These are phyloP conservation scores for Lasius platythorax DNA, from an alignment of 2,888 invertebrate genomes.

Conservation along the genomic window DNA sequence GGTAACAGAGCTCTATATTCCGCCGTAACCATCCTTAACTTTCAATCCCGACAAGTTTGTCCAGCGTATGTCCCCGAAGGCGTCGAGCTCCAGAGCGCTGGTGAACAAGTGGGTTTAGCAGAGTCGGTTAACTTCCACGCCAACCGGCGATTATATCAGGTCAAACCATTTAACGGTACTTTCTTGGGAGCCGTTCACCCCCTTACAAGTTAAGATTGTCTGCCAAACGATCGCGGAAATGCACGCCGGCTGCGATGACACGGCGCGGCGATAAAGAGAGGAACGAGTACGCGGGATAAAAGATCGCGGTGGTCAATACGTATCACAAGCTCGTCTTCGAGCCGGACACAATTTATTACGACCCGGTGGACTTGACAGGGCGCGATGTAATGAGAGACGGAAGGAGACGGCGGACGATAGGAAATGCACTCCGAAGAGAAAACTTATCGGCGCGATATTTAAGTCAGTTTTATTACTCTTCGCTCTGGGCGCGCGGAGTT, in stretches of 20 bases:
- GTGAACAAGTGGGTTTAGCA: constrained; percentile 68
- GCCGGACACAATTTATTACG: constrained; percentile 45
- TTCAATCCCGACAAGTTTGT: constrained; percentile 61
- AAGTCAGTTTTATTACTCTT: neutral
- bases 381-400: constrained; percentile 6
- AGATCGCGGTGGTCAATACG: constrained; percentile 23
- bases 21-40: constrained; percentile 59
- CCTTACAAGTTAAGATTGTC: constrained; percentile 8
- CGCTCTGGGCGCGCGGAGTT: neutral
- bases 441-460: constrained; percentile 44
- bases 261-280: neutral
- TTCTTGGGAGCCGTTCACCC: constrained; percentile 18
- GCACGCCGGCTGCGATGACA: constrained; percentile 62
- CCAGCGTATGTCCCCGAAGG: constrained; percentile 57
- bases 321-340: constrained; percentile 25
- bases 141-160: constrained; percentile 67
- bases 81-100: constrained; percentile 55
- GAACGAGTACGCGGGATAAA: constrained; percentile 14
- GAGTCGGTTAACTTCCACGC: constrained; percentile 69
- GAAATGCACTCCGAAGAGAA: constrained; percentile 31
- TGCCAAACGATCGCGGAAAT: constrained; percentile 31
- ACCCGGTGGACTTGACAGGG: constrained; percentile 28
- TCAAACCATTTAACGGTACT: constrained; percentile 61
- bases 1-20: constrained; percentile 52
- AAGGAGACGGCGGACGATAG: constrained; percentile 1